These are phyloP conservation scores for Cheirogaleus medius DNA, from an alignment of 2,113 vertebrate species.

Conservation along the genomic window DNA sequence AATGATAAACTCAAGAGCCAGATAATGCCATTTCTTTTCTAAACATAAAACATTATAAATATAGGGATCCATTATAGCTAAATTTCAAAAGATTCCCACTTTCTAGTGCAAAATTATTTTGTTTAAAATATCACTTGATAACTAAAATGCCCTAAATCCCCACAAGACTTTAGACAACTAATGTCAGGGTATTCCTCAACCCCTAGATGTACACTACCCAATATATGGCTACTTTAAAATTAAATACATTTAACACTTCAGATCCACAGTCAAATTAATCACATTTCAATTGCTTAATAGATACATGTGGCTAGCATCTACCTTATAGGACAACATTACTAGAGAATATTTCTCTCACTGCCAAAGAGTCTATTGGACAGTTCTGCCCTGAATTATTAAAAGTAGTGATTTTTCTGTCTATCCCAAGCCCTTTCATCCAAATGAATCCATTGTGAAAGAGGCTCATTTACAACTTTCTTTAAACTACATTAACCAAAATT, in stretches of 20 bases:
- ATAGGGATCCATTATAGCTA: not conserved
- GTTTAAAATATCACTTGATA: not conserved
- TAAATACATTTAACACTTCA: not conserved
- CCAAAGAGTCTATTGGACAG: not conserved
- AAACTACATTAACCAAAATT: constrained; percentile 54
- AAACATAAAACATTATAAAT: not conserved
- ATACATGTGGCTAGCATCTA: not conserved
- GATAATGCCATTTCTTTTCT: not conserved
- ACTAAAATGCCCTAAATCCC: not conserved
- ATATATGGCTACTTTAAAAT: not conserved
- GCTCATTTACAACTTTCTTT: constrained; percentile 73
- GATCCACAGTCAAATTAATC: not conserved
- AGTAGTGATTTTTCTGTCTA: constrained; percentile 64
- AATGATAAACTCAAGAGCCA: not conserved
- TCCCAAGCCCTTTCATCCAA: constrained; percentile 69
- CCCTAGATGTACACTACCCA: not conserved
- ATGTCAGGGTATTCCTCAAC: not conserved
- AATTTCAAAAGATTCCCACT: not conserved
- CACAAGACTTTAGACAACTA: not conserved
- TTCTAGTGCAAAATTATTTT: not conserved
- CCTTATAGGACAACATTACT: fast-evolving
- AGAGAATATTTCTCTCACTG: not conserved
- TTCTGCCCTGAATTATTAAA: not conserved
- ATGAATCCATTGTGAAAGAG: constrained; percentile 74
- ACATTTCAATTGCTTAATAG: not conserved